Evolutionary conservation across 2,888 invertebrate species (phyloP), one percentile per base, ranked within the genome.

Genomic region (Sesia bembeciformis): DNA sequence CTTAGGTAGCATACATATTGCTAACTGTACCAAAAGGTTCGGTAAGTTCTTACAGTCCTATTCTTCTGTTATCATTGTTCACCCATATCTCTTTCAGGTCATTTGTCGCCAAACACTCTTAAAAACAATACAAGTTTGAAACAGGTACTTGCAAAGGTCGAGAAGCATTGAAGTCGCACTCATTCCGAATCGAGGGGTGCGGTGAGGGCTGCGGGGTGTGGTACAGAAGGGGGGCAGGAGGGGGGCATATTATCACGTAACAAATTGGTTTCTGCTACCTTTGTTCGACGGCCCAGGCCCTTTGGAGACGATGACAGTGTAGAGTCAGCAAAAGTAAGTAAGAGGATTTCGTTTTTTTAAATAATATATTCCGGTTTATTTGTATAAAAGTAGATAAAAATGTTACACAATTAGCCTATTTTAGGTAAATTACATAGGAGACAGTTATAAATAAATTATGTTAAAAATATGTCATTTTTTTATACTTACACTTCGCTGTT

Each of bases 251-350:
- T 86, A 88, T 88, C 89, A 88, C 87, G 88, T 87, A 88, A 85
- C 86, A 87, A 88, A 89, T 89, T 87, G 89, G 88, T 88, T 86
- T 87, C 85, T 76, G 75, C 79, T 85, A 84, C 86, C 86, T 87
- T 88, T 87, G 86, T 88, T 86, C 85, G 76, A 65, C 66, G 71
- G 71, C 71, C 65, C 74, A 64, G 74, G 75, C 78, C 79, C 80
- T 81, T 71, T 74, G 65, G 64, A 68, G 73, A 74, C 53, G 52
- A n/a, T 42, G 76, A 76, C 72, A 77, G 75, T 56, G 83, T 80
- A 86, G 58, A 53, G 85, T 67, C 62, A 65, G 79, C 72, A 80
- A n/a, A 40, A 52, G 40, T 6, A 40, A 40, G 38, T 4, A 38
- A 50, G 39, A 50, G 4, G 39, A 6, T 46, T 46, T 46, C 46